phyloP scores from a whole-genome alignment of 2,113 vertebrate genomes.

The Psephotus haematonotus region DNA sequence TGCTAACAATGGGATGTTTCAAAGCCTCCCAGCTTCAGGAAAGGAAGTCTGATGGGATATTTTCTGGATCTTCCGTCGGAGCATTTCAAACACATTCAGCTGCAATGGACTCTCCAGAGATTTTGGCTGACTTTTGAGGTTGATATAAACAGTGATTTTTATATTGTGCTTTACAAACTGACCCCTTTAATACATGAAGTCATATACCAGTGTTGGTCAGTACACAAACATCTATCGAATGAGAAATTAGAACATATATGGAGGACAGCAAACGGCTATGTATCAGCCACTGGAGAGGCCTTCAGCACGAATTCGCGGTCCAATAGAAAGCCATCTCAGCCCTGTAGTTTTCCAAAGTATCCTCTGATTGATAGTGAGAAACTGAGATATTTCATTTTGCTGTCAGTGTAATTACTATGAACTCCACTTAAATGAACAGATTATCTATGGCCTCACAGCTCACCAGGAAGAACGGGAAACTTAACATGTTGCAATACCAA shows the following conservation, averaged over 20 bases:
- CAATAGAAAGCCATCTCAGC: not conserved
- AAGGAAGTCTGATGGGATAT: not conserved
- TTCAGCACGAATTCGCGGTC: not conserved
- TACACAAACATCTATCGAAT: not conserved
- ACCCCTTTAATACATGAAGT: not conserved
- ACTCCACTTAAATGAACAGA: not conserved
- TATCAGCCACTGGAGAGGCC: not conserved
- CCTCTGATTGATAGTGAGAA: conserved; percentile 15
- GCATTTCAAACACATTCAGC: not conserved
- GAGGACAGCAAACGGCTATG: not conserved
- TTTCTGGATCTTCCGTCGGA: not conserved
- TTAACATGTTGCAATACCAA: not conserved
- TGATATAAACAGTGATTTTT: not conserved
- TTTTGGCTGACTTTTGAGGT: not conserved
- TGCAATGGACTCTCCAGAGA: not conserved
- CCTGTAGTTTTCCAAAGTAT: not conserved
- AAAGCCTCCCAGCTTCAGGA: not conserved
- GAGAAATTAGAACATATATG: not conserved
- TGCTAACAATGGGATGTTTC: not conserved
- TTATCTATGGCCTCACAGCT: not conserved
- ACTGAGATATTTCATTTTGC: conserved; percentile 43
- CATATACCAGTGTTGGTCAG: not conserved
- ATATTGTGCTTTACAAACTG: not conserved
- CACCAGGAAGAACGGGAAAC: not conserved
- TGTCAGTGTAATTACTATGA: conserved; percentile 52